phyloP scores from a whole-genome alignment of 2,113 vertebrate species.

The Lamprologus tigripictilis region DNA sequence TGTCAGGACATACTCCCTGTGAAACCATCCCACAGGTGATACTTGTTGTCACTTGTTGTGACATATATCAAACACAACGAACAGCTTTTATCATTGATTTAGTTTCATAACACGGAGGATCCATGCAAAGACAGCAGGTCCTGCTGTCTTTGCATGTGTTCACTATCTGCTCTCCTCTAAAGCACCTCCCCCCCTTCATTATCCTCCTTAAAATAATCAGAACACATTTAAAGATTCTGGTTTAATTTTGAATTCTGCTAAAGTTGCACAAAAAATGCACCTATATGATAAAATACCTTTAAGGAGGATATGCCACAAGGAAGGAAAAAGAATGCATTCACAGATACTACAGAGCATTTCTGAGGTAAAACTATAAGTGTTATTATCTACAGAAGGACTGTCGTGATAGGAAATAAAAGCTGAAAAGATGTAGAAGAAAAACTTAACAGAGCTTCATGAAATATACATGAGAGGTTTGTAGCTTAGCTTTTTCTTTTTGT shows the following conservation, averaged over 20 bases:
- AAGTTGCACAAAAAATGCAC: neutral
- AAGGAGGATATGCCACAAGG: neutral
- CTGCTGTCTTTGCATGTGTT: constrained; percentile 14
- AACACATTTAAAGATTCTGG: neutral
- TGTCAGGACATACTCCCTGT: constrained; percentile 9
- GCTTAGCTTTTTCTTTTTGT: neutral
- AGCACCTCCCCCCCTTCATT: neutral
- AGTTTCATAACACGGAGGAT: constrained; percentile 1
- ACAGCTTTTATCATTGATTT: constrained; percentile 17
- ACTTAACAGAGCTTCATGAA: neutral
- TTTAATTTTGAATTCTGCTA: neutral
- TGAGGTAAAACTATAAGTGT: neutral
- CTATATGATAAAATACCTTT: neutral
- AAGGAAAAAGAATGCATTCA: neutral
- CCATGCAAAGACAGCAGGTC: neutral
- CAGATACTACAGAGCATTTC: neutral
- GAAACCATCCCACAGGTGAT: constrained; percentile 5
- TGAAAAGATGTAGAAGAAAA: neutral
- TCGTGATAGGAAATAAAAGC: neutral
- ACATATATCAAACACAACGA: constrained; percentile 29
- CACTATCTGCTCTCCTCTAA: neutral
- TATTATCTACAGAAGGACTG: neutral
- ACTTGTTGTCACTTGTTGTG: constrained; percentile 39
- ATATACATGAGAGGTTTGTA: neutral
- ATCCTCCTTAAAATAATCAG: neutral